These are phyloP conservation scores for Caretta caretta DNA, from an alignment of 2,113 vertebrate species.

Conservation along the genomic window DNA sequence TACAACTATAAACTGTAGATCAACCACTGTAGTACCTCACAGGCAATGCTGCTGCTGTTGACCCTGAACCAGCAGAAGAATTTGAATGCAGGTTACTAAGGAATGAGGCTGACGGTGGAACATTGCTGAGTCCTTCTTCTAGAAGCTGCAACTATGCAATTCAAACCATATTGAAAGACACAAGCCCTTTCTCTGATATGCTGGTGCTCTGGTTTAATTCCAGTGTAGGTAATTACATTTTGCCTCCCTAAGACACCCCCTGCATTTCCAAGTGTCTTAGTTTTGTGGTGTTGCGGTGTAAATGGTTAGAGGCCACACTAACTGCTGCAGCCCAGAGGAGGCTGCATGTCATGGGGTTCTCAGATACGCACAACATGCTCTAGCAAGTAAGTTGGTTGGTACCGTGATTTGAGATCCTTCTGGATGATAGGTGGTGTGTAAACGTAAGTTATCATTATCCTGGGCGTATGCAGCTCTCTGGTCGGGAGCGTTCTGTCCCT, in stretches of 20 bases:
- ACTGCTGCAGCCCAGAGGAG: slow-evolving; percentile 19
- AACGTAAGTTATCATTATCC: background rate
- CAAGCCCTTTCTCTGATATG: background rate
- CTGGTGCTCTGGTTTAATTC: slow-evolving; percentile 41
- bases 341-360: rapidly evolving
- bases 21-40: background rate
- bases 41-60: background rate
- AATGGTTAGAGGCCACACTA: background rate
- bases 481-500: background rate
- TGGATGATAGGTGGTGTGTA: background rate
- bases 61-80: background rate
- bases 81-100: rapidly evolving
- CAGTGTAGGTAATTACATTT: background rate
- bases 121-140: background rate
- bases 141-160: background rate
- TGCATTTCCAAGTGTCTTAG: background rate
- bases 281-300: background rate
- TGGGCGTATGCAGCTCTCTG: background rate
- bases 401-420: background rate
- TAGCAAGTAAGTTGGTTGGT: background rate
- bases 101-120: background rate
- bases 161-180: background rate
- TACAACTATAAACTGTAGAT: background rate
- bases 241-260: background rate
- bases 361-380: slow-evolving; percentile 9